These are phyloP conservation scores for Popillia japonica DNA, from an alignment of 1,140 invertebrate genomes.

Conservation along the genomic window DNA sequence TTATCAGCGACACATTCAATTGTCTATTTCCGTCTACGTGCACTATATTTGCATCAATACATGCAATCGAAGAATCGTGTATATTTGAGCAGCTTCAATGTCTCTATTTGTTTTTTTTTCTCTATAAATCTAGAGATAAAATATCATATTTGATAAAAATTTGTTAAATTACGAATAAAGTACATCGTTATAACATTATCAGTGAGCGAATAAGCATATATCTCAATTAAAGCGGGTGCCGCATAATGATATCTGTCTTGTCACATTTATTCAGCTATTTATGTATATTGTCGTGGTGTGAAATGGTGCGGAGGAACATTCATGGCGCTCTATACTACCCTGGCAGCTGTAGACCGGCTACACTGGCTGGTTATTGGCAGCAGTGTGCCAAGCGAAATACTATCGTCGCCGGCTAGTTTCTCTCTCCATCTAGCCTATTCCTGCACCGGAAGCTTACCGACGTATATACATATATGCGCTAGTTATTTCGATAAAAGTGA, in stretches of 20 bases:
- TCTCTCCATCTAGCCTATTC: neutral
- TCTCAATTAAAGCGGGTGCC: slow-evolving; percentile 40
- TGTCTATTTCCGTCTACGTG: too few relatives aligned
- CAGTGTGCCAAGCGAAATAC: neutral
- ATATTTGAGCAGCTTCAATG: too few relatives aligned
- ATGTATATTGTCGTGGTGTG: slow-evolving; percentile 42
- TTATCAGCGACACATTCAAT: too few relatives aligned
- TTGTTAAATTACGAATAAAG: neutral
- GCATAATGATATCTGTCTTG: slow-evolving; percentile 42
- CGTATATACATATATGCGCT: neutral
- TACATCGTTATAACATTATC: neutral
- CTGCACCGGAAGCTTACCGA: neutral
- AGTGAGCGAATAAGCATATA: slow-evolving; percentile 31
- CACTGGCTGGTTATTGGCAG: slow-evolving; percentile 18
- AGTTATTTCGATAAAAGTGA: slow-evolving; percentile 27
- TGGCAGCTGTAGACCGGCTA: neutral
- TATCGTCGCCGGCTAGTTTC: neutral
- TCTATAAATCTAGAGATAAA: too few relatives aligned
- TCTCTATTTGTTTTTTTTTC: too few relatives aligned
- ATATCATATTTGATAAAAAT: neutral
- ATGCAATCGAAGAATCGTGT: too few relatives aligned
- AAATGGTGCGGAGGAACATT: slow-evolving; percentile 39
- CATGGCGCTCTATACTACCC: slow-evolving; percentile 31
- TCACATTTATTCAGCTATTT: slow-evolving; percentile 43
- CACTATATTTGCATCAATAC: too few relatives aligned